These are phyloP conservation scores for Enteromius afrohamiltoni DNA, from an alignment of 2,797 vertebrate genomes.

Conservation along the genomic window DNA sequence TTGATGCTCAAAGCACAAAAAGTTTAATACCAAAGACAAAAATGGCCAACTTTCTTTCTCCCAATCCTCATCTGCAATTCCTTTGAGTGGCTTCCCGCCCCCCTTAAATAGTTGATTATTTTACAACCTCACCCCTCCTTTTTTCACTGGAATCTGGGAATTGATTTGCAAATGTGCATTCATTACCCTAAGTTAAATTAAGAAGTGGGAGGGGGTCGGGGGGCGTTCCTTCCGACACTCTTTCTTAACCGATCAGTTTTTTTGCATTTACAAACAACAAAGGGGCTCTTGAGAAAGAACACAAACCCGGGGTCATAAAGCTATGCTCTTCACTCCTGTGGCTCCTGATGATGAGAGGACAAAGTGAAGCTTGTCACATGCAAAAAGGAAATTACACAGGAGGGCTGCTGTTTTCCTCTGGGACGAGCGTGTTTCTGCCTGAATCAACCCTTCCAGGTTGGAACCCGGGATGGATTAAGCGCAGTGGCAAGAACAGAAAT, in stretches of 20 bases:
- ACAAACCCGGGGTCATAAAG: constrained; percentile 70
- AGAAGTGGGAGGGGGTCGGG: constrained; percentile 43
- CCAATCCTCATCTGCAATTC: constrained; percentile 66
- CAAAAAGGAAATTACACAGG: constrained; percentile 71
- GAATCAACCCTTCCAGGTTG: constrained; percentile 34
- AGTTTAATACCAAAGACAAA: constrained; percentile 48
- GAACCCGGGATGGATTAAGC: constrained; percentile 51
- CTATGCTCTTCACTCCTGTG: constrained; percentile 65
- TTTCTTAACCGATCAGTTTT: constrained; percentile 58
- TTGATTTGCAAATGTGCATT: constrained; percentile 82
- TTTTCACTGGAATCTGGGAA: constrained; percentile 69
- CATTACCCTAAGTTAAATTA: constrained; percentile 72
- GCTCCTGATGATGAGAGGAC: constrained; percentile 62
- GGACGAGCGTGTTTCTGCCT: constrained; percentile 57
- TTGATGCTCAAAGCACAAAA: constrained; percentile 16
- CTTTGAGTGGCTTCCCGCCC: constrained; percentile 54
- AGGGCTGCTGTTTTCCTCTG: constrained; percentile 49
- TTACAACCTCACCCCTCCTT: constrained; percentile 68
- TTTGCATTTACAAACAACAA: constrained; percentile 70
- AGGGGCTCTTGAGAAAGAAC: constrained; percentile 76
- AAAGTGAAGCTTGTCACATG: constrained; percentile 66
- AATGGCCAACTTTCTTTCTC: constrained; percentile 55
- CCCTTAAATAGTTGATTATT: constrained; percentile 67
- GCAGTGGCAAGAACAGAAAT: constrained; percentile 49
- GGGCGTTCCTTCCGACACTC: constrained; percentile 50